Base-by-base conservation (phyloP, 1,140 invertebrate genomes). In the Eurosta solidaginis region DNA sequence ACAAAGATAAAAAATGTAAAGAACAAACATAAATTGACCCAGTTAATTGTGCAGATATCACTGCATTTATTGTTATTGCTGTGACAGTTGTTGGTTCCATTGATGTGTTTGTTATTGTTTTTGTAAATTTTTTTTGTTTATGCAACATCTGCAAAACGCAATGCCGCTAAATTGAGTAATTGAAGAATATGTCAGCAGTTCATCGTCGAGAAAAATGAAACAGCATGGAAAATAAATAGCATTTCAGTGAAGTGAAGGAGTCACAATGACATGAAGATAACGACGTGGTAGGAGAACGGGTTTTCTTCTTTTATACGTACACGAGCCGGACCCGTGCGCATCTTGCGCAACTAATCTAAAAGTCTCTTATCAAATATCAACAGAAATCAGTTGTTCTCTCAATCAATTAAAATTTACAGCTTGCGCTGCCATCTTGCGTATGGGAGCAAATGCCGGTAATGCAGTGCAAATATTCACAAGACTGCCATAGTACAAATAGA, bases 11-110 rank as follows among this genome's bases (percentile, higher is more conserved):
- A 68, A 68, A 68, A 68, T 68, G n/a, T 40, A 40, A 36, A 68
- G 33, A 36, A 68, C 59, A 68, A 7, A 68, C 59, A n/a, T n/a
- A 68, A 68, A 68, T 68, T 68, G 59, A 68, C 59, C 59, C 59
- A 68, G 33, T 68, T 40, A 68, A 68, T 68, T 36, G 59, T 33
- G 59, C 36, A 68, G 59, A 68, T 68, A 68, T 68, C n/a, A 68
- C 29, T 68, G 59, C 59, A 20, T 40, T 68, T 68, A 68, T 68
- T 68, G 59, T 36, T 68, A 40, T 68, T 68, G 59, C 3, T 22
- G 54, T 17, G 29, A 27, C 27, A 17, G 10, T 12, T 36, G 54
- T 9, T 68, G 59, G 0, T 7, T 29, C n/a, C n/a, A n/a, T n/a
- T n/a, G n/a, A n/a, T n/a, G n/a, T n/a, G n/a, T n/a, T 1, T 68